Evolutionary conservation across 2,113 vertebrate genomes (phyloP).

Genomic region (Bufo gargarizans): DNA sequence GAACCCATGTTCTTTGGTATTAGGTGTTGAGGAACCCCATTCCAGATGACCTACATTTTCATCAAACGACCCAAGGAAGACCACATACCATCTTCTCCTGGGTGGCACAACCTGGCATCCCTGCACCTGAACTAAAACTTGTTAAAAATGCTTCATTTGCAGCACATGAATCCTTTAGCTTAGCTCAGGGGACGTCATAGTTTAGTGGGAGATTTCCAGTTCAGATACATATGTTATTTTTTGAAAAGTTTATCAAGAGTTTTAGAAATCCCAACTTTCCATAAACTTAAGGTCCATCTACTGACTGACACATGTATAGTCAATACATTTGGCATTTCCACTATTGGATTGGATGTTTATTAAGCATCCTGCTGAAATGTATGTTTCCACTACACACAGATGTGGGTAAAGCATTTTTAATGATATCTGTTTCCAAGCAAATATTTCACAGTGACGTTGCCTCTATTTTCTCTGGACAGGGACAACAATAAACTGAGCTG

Average conservation of each 20-base stretch:
- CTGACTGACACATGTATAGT: background rate
- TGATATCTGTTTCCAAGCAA: conserved; percentile 2
- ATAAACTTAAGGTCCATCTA: background rate
- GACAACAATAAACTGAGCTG: background rate
- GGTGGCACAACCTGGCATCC: too few relatives aligned
- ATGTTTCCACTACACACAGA: background rate
- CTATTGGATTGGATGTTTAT: background rate
- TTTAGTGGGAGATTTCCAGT: background rate
- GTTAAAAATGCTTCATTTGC: background rate
- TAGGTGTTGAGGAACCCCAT: background rate
- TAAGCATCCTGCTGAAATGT: background rate
- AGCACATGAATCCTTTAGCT: background rate
- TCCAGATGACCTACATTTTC: too few relatives aligned
- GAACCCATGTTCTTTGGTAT: background rate
- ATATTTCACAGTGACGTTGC: background rate
- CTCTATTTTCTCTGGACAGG: background rate
- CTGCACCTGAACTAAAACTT: too few relatives aligned
- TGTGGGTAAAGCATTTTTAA: conserved; percentile 29
- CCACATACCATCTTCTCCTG: too few relatives aligned
- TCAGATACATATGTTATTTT: background rate
- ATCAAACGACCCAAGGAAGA: too few relatives aligned
- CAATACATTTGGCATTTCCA: background rate
- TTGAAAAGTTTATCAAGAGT: background rate
- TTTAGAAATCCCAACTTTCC: background rate
- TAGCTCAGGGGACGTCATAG: background rate